Conservation (phyloP, 53 echinoderm and acorn worm genomes). For the Mesocentrotus franciscanus region DNA sequence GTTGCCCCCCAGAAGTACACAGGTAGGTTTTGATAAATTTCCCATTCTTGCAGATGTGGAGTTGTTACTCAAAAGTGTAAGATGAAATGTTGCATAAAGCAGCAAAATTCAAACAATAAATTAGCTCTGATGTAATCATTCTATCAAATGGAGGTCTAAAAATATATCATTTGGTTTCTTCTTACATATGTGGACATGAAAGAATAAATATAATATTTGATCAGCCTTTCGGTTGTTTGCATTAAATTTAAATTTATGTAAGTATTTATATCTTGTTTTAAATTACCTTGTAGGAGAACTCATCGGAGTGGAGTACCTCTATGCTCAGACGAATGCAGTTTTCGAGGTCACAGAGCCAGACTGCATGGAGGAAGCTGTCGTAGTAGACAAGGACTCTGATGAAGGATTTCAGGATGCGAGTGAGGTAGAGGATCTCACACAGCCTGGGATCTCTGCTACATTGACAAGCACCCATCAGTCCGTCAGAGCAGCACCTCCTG, state of each 20-base stretch:
- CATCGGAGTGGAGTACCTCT: constrained; percentile 80
- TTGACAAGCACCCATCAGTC: too few relatives aligned
- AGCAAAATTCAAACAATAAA: too few relatives aligned
- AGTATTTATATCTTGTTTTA: not conserved
- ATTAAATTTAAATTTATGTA: not conserved
- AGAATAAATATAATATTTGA: too few relatives aligned
- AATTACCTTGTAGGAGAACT: constrained; percentile 69
- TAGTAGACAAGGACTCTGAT: not conserved
- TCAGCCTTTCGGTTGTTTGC: not conserved
- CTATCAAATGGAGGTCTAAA: not conserved
- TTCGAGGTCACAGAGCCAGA: not conserved
- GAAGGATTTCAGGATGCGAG: not conserved
- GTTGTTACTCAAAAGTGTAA: not conserved
- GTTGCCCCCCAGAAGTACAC: constrained; percentile 27
- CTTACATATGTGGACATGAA: not conserved
- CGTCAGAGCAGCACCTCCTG: too few relatives aligned
- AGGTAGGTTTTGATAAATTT: not conserved
- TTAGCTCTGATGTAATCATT: not conserved
- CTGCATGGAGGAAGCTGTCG: not conserved
- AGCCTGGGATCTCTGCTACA: not conserved
- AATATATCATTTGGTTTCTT: not conserved
- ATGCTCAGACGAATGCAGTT: constrained; percentile 63
- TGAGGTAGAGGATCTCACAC: constrained; percentile 36
- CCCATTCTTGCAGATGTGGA: too few relatives aligned
- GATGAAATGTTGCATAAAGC: not conserved